Evolutionary conservation across 2,113 vertebrate species (phyloP).

Genomic region (Gymnorhina tibicen): DNA sequence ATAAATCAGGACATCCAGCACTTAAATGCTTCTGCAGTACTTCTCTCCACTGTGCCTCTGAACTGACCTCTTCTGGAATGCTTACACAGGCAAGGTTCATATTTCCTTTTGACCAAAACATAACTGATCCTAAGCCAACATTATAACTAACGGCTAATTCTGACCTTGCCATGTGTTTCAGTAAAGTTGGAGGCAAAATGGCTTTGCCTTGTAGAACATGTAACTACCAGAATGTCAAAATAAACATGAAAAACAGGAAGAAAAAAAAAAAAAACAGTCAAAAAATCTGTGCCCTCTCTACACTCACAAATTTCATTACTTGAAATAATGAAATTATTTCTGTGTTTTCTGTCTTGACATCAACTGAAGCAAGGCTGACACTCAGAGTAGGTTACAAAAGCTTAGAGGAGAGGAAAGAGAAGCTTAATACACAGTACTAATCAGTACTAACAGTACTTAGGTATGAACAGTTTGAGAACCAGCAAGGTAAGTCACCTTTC

Average conservation of each 20-base stretch:
- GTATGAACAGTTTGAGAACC: not conserved
- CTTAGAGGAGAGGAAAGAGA: not conserved
- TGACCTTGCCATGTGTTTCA: not conserved
- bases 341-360: not conserved
- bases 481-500: not conserved
- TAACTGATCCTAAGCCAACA: constrained; percentile 8
- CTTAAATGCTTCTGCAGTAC: not conserved
- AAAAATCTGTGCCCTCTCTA: not conserved
- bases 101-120: constrained; percentile 39
- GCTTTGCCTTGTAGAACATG: not conserved
- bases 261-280: not conserved
- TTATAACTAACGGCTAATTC: not conserved
- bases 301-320: not conserved
- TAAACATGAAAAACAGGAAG: not conserved
- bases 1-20: not conserved
- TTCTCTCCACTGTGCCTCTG: not conserved
- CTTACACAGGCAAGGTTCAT: not conserved
- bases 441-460: not conserved
- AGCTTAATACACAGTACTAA: not conserved
- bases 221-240: not conserved
- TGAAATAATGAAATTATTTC: no score
- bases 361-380: not conserved
- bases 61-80: constrained; percentile 33
- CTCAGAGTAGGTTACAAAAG: not conserved
- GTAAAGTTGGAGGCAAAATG: not conserved